These are phyloP conservation scores for Eupithecia vulgata DNA, from an alignment of 2,888 invertebrate species.

Conservation along the genomic window DNA sequence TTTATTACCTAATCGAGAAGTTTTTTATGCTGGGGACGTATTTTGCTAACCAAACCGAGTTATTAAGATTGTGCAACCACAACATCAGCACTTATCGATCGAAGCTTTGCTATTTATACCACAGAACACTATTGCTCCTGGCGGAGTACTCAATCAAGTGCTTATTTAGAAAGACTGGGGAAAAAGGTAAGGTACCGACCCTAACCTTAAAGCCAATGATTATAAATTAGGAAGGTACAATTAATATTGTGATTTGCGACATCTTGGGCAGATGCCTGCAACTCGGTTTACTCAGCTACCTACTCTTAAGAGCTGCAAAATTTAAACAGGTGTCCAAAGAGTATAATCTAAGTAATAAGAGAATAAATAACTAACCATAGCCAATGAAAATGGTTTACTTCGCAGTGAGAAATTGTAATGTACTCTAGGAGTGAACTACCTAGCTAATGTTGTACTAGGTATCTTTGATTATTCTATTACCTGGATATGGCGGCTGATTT, in stretches of 20 bases:
- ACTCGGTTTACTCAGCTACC: too few species aligned
- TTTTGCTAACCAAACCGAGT: too few species aligned
- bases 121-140: too few species aligned
- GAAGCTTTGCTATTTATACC: background rate
- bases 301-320: too few species aligned
- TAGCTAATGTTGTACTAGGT: background rate
- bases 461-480: background rate
- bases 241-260: background rate
- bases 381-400: background rate
- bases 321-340: background rate
- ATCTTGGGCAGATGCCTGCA: too few species aligned
- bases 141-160: too few species aligned
- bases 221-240: background rate
- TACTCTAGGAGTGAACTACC: background rate
- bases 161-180: background rate
- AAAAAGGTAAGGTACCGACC: background rate
- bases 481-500: background rate
- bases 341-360: too few species aligned
- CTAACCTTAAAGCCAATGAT: background rate
- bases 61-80: background rate
- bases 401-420: background rate
- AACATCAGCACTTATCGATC: background rate
- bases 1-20: too few species aligned
- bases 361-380: too few species aligned
- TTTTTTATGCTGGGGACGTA: too few species aligned